A percentile compares a stretch with the other conserved stretches of the same genome.
Conservation (phyloP, 1,140 invertebrate genomes). For the Achroia grisella region DNA sequence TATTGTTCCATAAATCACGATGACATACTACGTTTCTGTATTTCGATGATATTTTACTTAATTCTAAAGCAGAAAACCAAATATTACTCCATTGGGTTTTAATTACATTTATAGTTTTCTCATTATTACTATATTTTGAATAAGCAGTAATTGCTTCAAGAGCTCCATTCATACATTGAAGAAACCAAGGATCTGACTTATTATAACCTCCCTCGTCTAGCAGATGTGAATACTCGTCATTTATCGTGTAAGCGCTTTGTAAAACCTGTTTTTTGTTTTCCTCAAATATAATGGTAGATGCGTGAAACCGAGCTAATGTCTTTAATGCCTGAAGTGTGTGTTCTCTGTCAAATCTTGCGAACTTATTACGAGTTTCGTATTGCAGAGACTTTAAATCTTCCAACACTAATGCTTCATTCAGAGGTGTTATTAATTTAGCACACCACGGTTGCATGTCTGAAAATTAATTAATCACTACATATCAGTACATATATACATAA, state of each 20-base stretch:
- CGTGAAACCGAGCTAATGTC: slow-evolving; percentile 52
- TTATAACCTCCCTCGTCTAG: slow-evolving; percentile 38
- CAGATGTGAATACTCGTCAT: slow-evolving; percentile 34
- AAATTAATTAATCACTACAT: too few relatives aligned
- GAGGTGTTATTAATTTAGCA: slow-evolving; percentile 27
- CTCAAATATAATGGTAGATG: slow-evolving; percentile 51
- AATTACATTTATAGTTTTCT: slow-evolving; percentile 23
- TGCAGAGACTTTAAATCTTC: slow-evolving; percentile 45
- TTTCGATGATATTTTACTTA: slow-evolving; percentile 28
- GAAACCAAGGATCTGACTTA: slow-evolving; percentile 34
- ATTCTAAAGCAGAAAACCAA: slow-evolving; percentile 34
- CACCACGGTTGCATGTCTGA: slow-evolving; percentile 48
- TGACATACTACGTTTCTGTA: slow-evolving; percentile 75
- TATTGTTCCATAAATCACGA: slow-evolving; percentile 78
- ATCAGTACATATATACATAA: too few relatives aligned
- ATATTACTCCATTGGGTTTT: slow-evolving; percentile 38
- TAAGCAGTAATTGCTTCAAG: slow-evolving; percentile 40
- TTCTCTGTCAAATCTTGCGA: slow-evolving; percentile 40
- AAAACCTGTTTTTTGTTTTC: slow-evolving; percentile 31
- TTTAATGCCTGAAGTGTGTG: slow-evolving; percentile 49
- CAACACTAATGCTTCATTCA: slow-evolving; percentile 50
- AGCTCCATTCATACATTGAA: slow-evolving; percentile 44
- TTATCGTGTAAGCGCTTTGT: slow-evolving; percentile 25
- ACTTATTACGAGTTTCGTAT: slow-evolving; percentile 42
- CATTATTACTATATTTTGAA: slow-evolving; percentile 35